A percentile compares a stretch with the other conserved stretches of the same genome.
Conservation (phyloP, 2,888 invertebrate genomes). For the Euproctis similis region DNA sequence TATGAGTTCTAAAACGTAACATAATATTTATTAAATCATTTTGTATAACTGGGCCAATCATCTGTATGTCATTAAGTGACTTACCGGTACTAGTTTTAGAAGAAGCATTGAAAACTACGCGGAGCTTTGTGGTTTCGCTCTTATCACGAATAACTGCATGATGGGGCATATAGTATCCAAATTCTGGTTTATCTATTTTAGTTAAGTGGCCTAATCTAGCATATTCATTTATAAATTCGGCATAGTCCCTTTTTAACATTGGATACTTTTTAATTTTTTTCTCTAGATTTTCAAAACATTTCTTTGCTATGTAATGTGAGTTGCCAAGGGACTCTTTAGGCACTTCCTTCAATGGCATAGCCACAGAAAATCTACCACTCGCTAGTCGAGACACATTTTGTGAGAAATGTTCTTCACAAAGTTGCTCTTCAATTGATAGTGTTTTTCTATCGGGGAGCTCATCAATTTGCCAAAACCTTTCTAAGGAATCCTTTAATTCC, state of each 20-base stretch:
- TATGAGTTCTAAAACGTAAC: background rate
- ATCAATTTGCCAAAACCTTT: too few relatives aligned
- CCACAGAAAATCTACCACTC: too few relatives aligned
- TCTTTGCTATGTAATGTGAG: background rate
- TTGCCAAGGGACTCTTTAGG: background rate
- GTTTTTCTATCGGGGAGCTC: too few relatives aligned
- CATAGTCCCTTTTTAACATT: background rate
- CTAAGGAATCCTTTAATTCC: too few relatives aligned
- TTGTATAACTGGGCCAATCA: background rate
- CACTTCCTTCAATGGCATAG: too few relatives aligned
- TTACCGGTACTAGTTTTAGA: background rate
- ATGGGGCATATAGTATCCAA: background rate
- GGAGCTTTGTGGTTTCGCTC: background rate
- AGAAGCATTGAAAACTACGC: background rate
- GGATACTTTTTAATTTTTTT: background rate
- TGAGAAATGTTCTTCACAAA: too few relatives aligned
- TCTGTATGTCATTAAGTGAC: background rate
- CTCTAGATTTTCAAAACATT: background rate
- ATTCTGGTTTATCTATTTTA: background rate
- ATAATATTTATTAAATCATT: background rate
- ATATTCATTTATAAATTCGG: conserved; percentile 1
- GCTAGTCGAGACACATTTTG: too few relatives aligned
- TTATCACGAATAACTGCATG: background rate
- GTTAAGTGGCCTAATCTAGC: background rate
- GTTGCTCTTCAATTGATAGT: too few relatives aligned